Evolutionary conservation across 2,797 vertebrate genomes (phyloP).

Genomic region (Tadarida brasiliensis): DNA sequence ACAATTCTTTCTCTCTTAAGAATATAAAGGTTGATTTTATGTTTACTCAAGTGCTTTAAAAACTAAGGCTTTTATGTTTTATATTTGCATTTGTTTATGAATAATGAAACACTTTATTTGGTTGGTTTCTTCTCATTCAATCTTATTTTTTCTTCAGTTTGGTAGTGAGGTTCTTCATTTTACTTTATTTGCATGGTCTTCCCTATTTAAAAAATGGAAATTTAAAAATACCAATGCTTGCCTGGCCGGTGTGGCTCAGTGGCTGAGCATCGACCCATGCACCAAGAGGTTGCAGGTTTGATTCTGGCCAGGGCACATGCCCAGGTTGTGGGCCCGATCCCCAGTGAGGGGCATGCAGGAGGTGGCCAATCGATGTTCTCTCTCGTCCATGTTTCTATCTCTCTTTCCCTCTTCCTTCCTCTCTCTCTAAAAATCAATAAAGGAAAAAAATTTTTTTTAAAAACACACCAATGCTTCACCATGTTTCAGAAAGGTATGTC

Average conservation of each 20-base stretch:
- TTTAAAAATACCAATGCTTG: background rate
- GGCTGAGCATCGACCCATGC: too few species aligned
- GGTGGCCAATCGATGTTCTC: too few species aligned
- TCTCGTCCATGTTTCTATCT: too few species aligned
- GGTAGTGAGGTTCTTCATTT: conserved; percentile 4
- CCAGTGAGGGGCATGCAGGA: too few species aligned
- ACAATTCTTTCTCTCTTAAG: conserved; percentile 33
- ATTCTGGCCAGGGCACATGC: too few species aligned
- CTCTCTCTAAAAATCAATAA: too few species aligned
- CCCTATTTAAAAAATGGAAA: background rate
- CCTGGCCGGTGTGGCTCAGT: too few species aligned
- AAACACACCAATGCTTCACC: background rate
- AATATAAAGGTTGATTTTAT: conserved; percentile 11
- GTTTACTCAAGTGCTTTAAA: conserved; percentile 42
- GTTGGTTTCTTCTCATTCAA: conserved; percentile 14
- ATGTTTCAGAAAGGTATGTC: background rate
- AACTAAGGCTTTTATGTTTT: background rate
- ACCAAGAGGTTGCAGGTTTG: too few species aligned
- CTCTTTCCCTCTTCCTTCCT: too few species aligned
- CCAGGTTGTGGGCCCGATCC: too few species aligned
- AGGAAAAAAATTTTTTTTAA: too few species aligned
- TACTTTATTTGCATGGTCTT: conserved; percentile 4
- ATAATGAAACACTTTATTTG: background rate
- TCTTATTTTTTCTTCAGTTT: conserved; percentile 52
- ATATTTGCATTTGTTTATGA: conserved; percentile 20